Conservation (phyloP, 2,797 vertebrate genomes). For the Enoplosus armatus region DNA sequence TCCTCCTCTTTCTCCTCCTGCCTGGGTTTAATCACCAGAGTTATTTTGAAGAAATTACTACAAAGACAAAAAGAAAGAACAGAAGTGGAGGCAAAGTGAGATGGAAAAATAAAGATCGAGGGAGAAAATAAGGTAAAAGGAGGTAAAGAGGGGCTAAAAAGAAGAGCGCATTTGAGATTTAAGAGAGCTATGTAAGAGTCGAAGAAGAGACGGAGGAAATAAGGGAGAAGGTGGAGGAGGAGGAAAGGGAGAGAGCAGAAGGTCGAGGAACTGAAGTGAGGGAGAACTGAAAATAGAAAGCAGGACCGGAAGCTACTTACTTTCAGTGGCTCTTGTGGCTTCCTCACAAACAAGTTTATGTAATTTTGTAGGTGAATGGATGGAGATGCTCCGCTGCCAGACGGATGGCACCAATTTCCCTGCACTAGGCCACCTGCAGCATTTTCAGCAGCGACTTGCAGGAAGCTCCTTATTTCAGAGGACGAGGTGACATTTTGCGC, state of each 20-base stretch:
- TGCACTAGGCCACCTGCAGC: slow-evolving; percentile 11
- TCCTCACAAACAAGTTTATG: slow-evolving; percentile 13
- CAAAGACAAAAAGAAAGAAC: background rate
- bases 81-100: background rate
- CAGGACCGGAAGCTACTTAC: slow-evolving; percentile 5
- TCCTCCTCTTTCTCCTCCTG: background rate
- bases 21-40: slow-evolving; percentile 9
- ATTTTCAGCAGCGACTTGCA: slow-evolving; percentile 1
- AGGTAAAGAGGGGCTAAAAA: background rate
- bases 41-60: slow-evolving; percentile 22
- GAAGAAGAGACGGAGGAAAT: background rate
- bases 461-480: slow-evolving; percentile 22
- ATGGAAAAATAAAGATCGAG: background rate
- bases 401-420: slow-evolving; percentile 39
- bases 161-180: background rate
- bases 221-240: too few relatives aligned
- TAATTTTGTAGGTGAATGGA: slow-evolving; percentile 33
- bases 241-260: background rate
- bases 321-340: background rate
- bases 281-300: background rate
- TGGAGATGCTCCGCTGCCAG: background rate
- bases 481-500: slow-evolving; percentile 14
- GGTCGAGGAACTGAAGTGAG: background rate
- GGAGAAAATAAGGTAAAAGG: background rate
- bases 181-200: too few relatives aligned